Evolutionary conservation across 2,888 invertebrate genomes (phyloP).

Genomic region (Drosophila prolongata): DNA sequence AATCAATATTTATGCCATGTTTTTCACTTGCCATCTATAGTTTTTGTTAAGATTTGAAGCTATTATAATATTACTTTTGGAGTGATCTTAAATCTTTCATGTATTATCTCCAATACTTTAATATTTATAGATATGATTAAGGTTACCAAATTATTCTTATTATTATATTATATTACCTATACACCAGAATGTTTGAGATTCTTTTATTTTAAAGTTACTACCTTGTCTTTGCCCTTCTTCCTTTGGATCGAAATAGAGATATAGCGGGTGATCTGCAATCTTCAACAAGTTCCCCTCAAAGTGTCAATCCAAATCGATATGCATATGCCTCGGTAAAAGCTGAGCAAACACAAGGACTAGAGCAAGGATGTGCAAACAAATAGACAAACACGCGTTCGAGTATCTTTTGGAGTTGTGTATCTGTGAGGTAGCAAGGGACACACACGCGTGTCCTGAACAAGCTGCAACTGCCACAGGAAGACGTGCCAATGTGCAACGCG

Average conservation of each 20-base stretch:
- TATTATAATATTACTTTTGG: no score
- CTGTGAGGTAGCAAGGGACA: constrained; percentile 46
- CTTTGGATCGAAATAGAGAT: not conserved
- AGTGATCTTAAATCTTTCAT: no score
- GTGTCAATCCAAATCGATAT: constrained; percentile 41
- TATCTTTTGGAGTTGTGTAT: constrained; percentile 1
- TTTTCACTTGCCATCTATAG: not conserved
- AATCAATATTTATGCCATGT: no score
- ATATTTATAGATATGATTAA: no score
- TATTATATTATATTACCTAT: no score
- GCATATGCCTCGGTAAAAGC: constrained; percentile 50
- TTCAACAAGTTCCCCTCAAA: constrained; percentile 1
- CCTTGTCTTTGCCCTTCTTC: not conserved
- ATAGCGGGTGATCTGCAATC: constrained; percentile 3
- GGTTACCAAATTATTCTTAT: no score
- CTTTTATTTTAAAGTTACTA: no score
- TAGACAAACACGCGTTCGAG: constrained; percentile 45
- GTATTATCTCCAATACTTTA: no score
- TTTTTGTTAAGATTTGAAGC: not conserved
- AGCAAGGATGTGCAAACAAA: constrained; percentile 68
- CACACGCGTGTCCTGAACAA: constrained; percentile 70
- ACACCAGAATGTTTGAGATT: no score
- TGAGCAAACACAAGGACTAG: constrained; percentile 61
- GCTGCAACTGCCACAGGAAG: constrained; percentile 73
- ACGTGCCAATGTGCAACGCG: constrained; percentile 70